Evolutionary conservation across 2,888 invertebrate species (phyloP), one percentile per base, ranked within the genome.

Genomic region (Myopa tessellatipennis): DNA sequence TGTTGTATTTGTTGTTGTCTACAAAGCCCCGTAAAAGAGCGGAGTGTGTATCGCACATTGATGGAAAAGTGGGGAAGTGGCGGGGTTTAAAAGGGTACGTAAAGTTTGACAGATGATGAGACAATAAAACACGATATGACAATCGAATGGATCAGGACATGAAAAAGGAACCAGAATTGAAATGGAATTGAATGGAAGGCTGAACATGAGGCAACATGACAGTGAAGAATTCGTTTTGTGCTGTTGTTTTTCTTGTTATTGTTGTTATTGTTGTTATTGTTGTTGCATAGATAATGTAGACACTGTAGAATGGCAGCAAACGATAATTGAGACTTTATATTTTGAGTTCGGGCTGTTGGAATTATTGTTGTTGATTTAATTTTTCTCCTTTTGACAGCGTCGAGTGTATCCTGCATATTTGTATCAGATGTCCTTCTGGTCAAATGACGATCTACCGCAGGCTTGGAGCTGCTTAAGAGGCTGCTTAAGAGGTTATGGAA

Each of bases 61-160:
- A 18, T 18, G 63, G 2, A n/a, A 26, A 60, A 18, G 7, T 26
- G 65, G 14, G 61, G 36, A 14, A 34, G 38, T 34, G 38, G 34
- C 34, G 65, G 34, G 36, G 65, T 14, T 14, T n/a, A 74, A 63
- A 61, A 63, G 75, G 67, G 67, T 68, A 69, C 68, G 40, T 60
- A 52, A 38, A 80, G 80, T 74, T 80, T 82, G 82, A 82, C 82
- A 81, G 81, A 77, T 81, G 82, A 82, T 81, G 81, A 82, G 81
- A 82, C 80, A 81, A 81, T 81, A 80, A 81, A 80, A 80, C 74
- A 74, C 79, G 76, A 78, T 78, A 81, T 80, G 80, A 81, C 80
- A 81, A 77, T 77, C 81, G 69, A 75, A 69, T 50, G 36, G 52
- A 45, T 52, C 52, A 67, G 40, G 45, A n/a, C 18, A 72, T 12